These are phyloP conservation scores for Vulpes ferrilata DNA, from an alignment of 2,113 vertebrate species.

Conservation along the genomic window DNA sequence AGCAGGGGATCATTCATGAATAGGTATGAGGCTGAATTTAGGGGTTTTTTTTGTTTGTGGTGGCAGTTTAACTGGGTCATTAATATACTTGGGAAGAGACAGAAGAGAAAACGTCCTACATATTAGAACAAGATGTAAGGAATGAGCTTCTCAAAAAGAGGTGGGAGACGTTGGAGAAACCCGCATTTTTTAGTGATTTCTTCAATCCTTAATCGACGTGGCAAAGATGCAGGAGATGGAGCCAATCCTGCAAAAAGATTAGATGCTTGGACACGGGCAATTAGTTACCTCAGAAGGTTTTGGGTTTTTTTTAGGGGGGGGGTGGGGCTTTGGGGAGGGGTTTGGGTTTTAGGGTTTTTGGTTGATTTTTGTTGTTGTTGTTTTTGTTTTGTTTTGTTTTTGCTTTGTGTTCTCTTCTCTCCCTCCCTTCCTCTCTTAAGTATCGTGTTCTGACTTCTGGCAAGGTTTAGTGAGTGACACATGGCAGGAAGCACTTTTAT, in stretches of 20 bases:
- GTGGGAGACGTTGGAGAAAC: background rate
- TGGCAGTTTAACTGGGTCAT: background rate
- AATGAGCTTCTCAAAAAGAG: background rate
- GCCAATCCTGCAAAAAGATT: background rate
- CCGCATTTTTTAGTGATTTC: background rate
- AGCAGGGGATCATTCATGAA: background rate
- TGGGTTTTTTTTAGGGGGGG: no score
- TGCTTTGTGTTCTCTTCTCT: background rate
- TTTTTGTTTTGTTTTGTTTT: background rate
- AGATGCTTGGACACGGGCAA: background rate
- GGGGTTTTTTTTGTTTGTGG: background rate
- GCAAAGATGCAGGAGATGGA: no score
- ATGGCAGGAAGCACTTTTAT: constrained; percentile 65
- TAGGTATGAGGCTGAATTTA: background rate
- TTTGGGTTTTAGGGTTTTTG: no score
- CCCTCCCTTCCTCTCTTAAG: background rate
- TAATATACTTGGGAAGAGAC: background rate
- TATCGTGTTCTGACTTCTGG: constrained; percentile 34
- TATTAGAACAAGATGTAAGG: background rate
- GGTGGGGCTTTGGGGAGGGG: no score
- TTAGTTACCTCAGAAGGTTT: background rate
- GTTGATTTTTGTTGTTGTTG: no score
- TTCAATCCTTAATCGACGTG: background rate
- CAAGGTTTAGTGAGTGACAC: constrained; percentile 51
- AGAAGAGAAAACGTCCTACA: background rate